Evolutionary conservation across 2,888 invertebrate genomes (phyloP).

Genomic region (Agrypnus murinus): DNA sequence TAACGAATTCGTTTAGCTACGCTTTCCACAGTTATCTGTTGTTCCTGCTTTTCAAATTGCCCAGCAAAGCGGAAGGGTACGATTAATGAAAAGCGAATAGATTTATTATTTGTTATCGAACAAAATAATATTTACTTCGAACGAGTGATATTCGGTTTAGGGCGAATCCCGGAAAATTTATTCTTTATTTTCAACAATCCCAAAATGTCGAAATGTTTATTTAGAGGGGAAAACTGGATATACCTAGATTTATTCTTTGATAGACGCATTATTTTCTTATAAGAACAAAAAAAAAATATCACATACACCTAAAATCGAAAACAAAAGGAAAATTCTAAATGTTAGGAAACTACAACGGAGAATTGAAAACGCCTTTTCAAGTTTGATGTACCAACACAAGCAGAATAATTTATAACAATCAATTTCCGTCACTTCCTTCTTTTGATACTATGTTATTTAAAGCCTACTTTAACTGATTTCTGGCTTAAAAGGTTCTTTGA

Average conservation of each 20-base stretch:
- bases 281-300: too few species aligned
- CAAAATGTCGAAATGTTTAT: too few species aligned
- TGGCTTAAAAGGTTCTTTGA: neutral
- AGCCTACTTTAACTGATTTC: neutral
- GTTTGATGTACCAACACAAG: neutral
- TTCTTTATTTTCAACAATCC: too few species aligned
- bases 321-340: too few species aligned
- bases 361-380: neutral
- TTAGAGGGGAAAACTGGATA: too few species aligned
- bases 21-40: neutral
- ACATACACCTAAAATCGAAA: too few species aligned
- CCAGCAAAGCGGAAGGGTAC: slow-evolving; percentile 10
- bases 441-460: neutral
- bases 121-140: slow-evolving; percentile 6
- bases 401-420: slow-evolving; percentile 7
- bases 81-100: slow-evolving; percentile 12
- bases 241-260: too few species aligned
- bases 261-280: too few species aligned
- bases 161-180: too few species aligned
- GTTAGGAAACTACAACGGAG: neutral
- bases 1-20: too few species aligned
- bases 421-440: neutral
- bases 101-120: neutral
- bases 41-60: neutral
- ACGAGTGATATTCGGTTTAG: too few species aligned